Evolutionary conservation across 2,113 vertebrate species (phyloP), one percentile per base, ranked within the genome.

Genomic region (Ardeotis arabs): DNA sequence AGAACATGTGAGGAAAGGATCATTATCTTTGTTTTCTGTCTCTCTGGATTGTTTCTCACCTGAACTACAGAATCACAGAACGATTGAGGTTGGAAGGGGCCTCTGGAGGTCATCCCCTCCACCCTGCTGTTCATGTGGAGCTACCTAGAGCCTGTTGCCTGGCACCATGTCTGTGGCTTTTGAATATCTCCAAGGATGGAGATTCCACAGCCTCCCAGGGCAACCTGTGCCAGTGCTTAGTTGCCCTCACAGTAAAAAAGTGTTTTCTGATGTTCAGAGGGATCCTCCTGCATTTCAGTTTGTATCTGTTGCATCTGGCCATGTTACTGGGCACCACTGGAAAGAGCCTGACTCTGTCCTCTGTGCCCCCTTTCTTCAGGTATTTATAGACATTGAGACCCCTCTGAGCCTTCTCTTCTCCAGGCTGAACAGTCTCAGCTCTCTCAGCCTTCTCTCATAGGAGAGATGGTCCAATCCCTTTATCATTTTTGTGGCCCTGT

Each of bases 81-180:
- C 9, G 50, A 6, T 14, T 85, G 75, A 74, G 35, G 12, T 56
- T 0, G 2, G 31, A 37, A 83, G 25, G 16, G 19, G 9, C 53
- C 39, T 69, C 35, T 66, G 66, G 18, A 68, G 9, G 9, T 47
- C 14, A 23, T 0, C 24, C 84, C 28, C 18, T 44, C 24, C 24
- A 56, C 0, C 8, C 6, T 7, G 1, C 12, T 49, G 37, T 27
- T 76, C 31, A 33, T 33, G 18, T 23, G 33, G 31, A 7, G 35
- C 9, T 6, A 9, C 35, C 29, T 41, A 56, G 29, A 83, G 9
- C 47, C 17, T 3, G 13, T 55, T 55, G 28, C 4, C 3, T 4
- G 15, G 23, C 33, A 11, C 53, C 1, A 0, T 37, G 23, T 28
- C 14, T 28, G 45, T 0, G 1, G 14, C 18, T 15, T 33, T 33